Percentiles rank a stretch among this genome's conserved stretches.
phyloP scores from a whole-genome alignment of 2,113 vertebrate species.

The Meles meles region DNA sequence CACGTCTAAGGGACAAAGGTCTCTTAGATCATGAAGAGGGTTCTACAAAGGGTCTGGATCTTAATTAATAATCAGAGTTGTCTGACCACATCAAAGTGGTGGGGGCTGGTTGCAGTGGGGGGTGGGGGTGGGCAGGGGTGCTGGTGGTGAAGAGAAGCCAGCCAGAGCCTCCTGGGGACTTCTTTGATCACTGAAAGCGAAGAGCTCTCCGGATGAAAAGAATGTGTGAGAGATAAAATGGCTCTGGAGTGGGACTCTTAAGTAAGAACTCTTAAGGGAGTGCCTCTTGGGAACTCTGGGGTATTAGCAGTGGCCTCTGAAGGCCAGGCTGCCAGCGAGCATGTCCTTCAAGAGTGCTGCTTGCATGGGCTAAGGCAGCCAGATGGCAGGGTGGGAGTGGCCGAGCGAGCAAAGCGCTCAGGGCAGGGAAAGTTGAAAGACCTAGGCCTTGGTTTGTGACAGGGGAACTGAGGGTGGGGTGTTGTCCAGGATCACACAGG shows the following conservation, averaged over 20 bases:
- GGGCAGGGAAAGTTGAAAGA: not conserved
- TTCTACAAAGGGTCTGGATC: not conserved
- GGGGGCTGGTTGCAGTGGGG: too few relatives aligned
- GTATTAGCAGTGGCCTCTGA: not conserved
- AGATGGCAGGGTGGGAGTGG: not conserved
- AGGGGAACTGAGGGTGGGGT: not conserved
- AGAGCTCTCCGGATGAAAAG: not conserved
- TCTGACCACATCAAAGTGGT: not conserved
- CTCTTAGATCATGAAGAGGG: not conserved
- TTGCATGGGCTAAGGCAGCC: not conserved
- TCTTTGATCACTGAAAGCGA: not conserved
- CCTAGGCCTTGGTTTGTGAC: not conserved
- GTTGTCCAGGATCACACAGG: not conserved
- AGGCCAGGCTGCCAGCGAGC: not conserved
- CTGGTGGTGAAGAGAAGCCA: not conserved
- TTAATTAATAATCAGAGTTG: not conserved
- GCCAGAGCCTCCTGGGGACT: not conserved
- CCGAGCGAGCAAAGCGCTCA: not conserved
- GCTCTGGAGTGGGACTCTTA: not conserved
- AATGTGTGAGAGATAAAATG: not conserved
- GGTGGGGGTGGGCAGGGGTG: not conserved
- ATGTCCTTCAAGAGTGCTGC: not conserved
- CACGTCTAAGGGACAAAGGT: not conserved
- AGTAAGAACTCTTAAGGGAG: not conserved
- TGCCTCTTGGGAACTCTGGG: not conserved